Conservation (phyloP, 1,140 invertebrate genomes). For the Pectinophora gossypiella region DNA sequence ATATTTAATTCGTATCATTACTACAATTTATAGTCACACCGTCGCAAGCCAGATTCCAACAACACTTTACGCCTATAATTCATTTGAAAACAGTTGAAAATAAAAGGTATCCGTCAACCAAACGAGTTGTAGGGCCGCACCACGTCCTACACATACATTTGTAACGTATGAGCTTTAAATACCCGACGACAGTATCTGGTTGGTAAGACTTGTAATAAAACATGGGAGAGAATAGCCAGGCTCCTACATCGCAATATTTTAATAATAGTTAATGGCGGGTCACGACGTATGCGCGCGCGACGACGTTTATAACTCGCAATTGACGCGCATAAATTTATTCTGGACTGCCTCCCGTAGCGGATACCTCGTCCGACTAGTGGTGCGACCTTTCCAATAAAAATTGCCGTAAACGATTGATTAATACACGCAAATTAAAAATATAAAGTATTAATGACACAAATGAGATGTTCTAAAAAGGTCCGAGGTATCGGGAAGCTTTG, state of each 20-base stretch:
- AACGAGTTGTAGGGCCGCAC: conserved; percentile 39
- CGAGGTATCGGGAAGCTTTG: conserved; percentile 14
- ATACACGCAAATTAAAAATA: conserved; percentile 14
- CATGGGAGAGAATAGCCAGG: conserved; percentile 57
- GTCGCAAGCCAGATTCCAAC: conserved; percentile 31
- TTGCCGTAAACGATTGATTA: conserved; percentile 27
- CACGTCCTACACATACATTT: conserved; percentile 47
- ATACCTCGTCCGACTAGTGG: conserved; percentile 17
- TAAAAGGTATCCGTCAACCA: conserved; percentile 47
- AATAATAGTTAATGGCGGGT: conserved; percentile 69
- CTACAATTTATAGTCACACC: conserved; percentile 42
- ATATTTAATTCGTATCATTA: conserved; percentile 31
- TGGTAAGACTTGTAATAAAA: conserved; percentile 53
- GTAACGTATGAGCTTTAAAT: conserved; percentile 60
- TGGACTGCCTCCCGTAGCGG: conserved; percentile 34
- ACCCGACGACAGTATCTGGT: conserved; percentile 61
- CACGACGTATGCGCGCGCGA: conserved; percentile 46
- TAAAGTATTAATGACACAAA: conserved; percentile 6
- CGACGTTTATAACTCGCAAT: conserved; percentile 63
- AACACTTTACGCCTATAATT: conserved; percentile 49
- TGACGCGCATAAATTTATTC: conserved; percentile 57
- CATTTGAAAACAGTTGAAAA: conserved; percentile 43
- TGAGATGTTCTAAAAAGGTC: not conserved
- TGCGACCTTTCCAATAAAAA: conserved; percentile 30
- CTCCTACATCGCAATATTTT: conserved; percentile 66